Evolutionary conservation across 2,113 vertebrate genomes (phyloP), one percentile per base, ranked within the genome.

Genomic region (Aix galericulata): DNA sequence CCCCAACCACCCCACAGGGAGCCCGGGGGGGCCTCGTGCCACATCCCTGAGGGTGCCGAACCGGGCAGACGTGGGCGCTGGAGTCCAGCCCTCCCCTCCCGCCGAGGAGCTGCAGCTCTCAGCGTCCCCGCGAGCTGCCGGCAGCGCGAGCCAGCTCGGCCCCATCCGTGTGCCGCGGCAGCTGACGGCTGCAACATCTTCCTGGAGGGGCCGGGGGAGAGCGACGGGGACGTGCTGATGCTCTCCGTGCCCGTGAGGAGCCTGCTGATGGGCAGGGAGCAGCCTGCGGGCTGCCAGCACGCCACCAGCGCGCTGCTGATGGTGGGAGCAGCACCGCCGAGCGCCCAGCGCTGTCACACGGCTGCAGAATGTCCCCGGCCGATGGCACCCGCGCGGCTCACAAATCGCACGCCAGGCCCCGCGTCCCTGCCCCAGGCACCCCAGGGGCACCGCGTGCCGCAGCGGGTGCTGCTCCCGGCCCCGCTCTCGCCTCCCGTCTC

Each of bases 291-390:
- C 92, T 52, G 63, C 13, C 58, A 1, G 62, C 20, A 2, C 1
- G 1, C 64, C 7, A 14, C 72, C 12, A 29, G 21, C 3, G 26
- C 13, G 46, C 9, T 2, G 4, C 6, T 0, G 29, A 3, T 2
- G 48, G 31, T 10, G 32, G 25, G 59, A 40, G 17, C 0, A 25
- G 58, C 14, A 0, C 48, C 52, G 82, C 85, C 78, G 3, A 0
- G 44, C 12, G 4, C 29, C 59, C 13, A 18, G 11, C 67, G 18
- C 38, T 23, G 48, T 22, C 48, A 13, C 46, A 21, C 46, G 46
- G 46, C 18, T 48, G 20, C 46, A 48, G 46, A 22, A 21, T 11
- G 21, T 22, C 48, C 48, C 48, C 20, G 21, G 48, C 48, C 10
- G 20, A 48, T 48, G 20, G 48, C 20, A 48, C 11, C 48, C 48